Percentiles rank a stretch among this genome's conserved stretches.
These are phyloP conservation scores for Drosophila parabipectinata DNA, from an alignment of 1,140 invertebrate species.

Conservation along the genomic window DNA sequence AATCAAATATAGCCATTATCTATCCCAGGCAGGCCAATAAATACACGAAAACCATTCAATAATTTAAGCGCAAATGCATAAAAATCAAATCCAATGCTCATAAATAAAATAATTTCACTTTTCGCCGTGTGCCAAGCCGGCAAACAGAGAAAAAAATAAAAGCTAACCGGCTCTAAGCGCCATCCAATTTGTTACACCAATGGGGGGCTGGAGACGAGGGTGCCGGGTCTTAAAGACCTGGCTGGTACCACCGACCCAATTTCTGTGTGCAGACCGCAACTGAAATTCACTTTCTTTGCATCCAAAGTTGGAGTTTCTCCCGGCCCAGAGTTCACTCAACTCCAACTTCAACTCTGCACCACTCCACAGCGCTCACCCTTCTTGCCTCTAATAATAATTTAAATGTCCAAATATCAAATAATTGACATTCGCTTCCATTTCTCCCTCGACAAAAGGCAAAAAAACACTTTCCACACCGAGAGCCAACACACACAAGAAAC, in stretches of 20 bases:
- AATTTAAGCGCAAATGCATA: slow-evolving; percentile 50
- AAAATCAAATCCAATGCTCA: slow-evolving; percentile 50
- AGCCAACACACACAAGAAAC: slow-evolving; percentile 8
- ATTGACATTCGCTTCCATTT: slow-evolving; percentile 62
- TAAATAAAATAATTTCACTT: slow-evolving; percentile 60
- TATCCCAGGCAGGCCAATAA: slow-evolving; percentile 29
- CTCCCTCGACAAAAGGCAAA: slow-evolving; percentile 4
- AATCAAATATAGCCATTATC: slow-evolving; percentile 16
- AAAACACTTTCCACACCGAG: slow-evolving; percentile 67
- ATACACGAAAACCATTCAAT: slow-evolving; percentile 37
- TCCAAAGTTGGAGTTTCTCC: slow-evolving; percentile 61
- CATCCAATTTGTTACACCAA: slow-evolving; percentile 64
- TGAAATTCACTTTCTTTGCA: slow-evolving; percentile 77
- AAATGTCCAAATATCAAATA: slow-evolving; percentile 75
- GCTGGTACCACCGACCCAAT: slow-evolving; percentile 61
- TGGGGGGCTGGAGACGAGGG: not conserved
- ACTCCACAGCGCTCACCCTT: not conserved
- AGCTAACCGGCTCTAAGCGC: slow-evolving; percentile 47
- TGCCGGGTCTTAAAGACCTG: not conserved
- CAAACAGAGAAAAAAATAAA: slow-evolving; percentile 15
- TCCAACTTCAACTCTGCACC: slow-evolving; percentile 10
- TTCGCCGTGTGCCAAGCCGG: slow-evolving; percentile 11
- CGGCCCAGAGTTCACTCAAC: slow-evolving; percentile 62
- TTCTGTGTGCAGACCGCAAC: slow-evolving; percentile 53
- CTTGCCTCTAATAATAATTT: slow-evolving; percentile 51